Base-by-base conservation (phyloP, 2,888 invertebrate genomes). In the Chymomyza procnemis region DNA sequence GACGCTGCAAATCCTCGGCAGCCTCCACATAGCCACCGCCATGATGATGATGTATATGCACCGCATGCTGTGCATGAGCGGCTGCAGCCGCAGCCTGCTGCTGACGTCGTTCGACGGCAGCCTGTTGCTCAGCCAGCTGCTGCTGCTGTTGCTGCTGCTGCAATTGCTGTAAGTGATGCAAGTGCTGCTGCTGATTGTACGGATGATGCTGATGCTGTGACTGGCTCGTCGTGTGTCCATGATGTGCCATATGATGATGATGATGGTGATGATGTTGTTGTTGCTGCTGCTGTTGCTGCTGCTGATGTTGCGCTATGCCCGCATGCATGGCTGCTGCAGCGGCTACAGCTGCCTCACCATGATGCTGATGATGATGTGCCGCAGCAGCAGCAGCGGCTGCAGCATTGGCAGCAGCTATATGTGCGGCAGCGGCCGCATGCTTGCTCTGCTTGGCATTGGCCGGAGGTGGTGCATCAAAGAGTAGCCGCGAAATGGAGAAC, bases 401-500 rank as follows among this genome's bases (percentile, higher is more conserved):
- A 41, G 67, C 82, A 26, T 77, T 78, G 8, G 79, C 80, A 0
- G 81, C 77, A 2, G 79, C 76, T n/a, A 83, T 79, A 61, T 79
- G 77, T 46, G 80, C 77, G n/a, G 79, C 81, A 30, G 70, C 66
- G 9, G 74, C 76, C 18, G 78, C 72, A 34, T 80, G 80, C 61
- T 80, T 78, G 66, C 67, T 67, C 66, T 71, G 80, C 74, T 78
- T 81, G 63, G 71, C 75, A 8, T 74, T 22, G 8, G 78, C 70
- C 57, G 83, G 85, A 47, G 80, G 83, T 26, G 90, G 90, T 3
- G 88, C 89, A 59, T 91, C 90, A 78, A 91, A 91, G 8, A 91
- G 85, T 30, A 91, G 77, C 0, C 90, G 85, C 64, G 90, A 90
- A 78, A 91, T 91, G 64, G 90, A 90, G 73, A 91, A 91, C 5